Percentiles rank a stretch among this genome's conserved stretches.
Evolutionary conservation across 2,888 invertebrate genomes (phyloP).

Genomic region (Apantesis nais): DNA sequence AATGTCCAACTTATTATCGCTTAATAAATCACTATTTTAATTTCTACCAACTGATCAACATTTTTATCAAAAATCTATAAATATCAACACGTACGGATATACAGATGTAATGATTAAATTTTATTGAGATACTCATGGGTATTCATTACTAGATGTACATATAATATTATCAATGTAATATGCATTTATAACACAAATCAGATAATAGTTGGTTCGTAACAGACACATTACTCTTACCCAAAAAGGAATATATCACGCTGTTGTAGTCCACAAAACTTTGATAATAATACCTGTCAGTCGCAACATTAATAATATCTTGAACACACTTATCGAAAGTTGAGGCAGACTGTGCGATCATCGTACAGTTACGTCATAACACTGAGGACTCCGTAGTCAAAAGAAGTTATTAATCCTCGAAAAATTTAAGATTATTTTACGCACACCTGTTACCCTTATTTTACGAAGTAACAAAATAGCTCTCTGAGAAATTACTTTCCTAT

Average conservation of each 20-base stretch:
- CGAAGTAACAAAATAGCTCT: background rate
- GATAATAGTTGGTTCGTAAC: background rate
- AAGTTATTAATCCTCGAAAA: background rate
- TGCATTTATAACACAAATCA: background rate
- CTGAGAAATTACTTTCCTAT: background rate
- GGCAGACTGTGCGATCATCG: background rate
- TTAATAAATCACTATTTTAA: background rate
- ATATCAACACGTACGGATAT: background rate
- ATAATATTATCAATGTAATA: background rate
- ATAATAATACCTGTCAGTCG: too few species aligned
- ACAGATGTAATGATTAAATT: background rate
- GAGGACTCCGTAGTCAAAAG: background rate
- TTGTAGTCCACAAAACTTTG: background rate
- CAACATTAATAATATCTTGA: too few species aligned
- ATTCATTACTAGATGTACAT: background rate
- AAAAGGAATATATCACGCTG: background rate
- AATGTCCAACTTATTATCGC: background rate
- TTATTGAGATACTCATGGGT: background rate
- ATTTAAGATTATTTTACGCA: background rate
- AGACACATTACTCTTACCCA: background rate
- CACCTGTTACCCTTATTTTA: background rate
- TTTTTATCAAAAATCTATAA: background rate
- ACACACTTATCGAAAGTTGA: background rate
- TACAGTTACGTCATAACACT: background rate
- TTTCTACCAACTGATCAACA: background rate